A percentile compares a stretch with the other conserved stretches of the same genome.
Conservation (phyloP, 2,113 vertebrate species). For the Vombatus ursinus region DNA sequence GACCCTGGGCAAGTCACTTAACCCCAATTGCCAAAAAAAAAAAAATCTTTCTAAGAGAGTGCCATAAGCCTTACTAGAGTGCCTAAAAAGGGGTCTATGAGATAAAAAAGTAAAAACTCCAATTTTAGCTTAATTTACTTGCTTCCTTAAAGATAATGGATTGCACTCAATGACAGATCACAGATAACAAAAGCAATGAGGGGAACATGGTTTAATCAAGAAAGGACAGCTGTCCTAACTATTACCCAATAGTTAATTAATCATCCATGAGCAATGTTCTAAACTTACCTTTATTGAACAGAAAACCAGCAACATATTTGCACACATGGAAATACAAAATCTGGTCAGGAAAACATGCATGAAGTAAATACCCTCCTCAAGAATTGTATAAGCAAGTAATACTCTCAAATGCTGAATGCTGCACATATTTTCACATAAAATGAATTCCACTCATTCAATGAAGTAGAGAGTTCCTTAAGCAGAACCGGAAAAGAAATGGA, state of each 20-base stretch:
- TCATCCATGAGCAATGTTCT: slow-evolving; percentile 33
- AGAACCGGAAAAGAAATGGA: slow-evolving; percentile 24
- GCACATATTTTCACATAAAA: slow-evolving; percentile 22
- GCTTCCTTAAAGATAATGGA: slow-evolving; percentile 56
- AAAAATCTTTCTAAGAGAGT: background rate
- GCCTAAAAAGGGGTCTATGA: background rate
- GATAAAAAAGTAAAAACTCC: too few relatives aligned
- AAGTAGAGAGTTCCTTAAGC: slow-evolving; percentile 1
- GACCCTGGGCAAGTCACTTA: too few relatives aligned
- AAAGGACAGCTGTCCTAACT: slow-evolving; percentile 33
- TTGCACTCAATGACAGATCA: slow-evolving; percentile 6
- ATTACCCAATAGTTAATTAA: slow-evolving; percentile 48
- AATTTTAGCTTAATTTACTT: background rate
- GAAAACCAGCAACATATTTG: background rate
- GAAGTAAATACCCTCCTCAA: background rate
- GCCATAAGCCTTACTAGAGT: background rate
- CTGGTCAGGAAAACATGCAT: background rate
- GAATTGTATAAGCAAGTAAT: slow-evolving; percentile 20
- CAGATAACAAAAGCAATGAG: slow-evolving; percentile 30
- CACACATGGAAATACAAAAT: slow-evolving; percentile 15
- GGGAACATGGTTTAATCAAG: slow-evolving; percentile 37
- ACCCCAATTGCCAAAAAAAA: too few relatives aligned
- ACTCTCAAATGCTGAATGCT: slow-evolving; percentile 13
- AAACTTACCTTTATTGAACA: slow-evolving; percentile 40
- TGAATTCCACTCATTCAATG: background rate